Base-by-base conservation (phyloP, 2,797 vertebrate species). In the Microchirus variegatus region DNA sequence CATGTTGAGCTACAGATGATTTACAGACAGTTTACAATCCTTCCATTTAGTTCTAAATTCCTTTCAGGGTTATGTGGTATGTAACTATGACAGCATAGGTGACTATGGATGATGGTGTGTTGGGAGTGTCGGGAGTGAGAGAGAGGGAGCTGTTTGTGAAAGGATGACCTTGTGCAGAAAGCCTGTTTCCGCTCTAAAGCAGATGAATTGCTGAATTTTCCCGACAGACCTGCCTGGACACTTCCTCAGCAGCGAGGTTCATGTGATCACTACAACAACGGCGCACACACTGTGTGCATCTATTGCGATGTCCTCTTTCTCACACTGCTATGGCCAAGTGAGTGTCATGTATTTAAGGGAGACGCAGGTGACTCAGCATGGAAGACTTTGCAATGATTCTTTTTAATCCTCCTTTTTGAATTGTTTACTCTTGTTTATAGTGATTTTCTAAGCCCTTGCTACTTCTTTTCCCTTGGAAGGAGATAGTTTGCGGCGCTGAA, bases 81-180 rank as follows among this genome's bases (percentile, higher is more conserved):
- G 41, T 63, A 22, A 38, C 46, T 59, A 53, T 64, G 41, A 46
- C 31, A 10, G n/a, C 43, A 7, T 2, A 63, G 56, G 58, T 65
- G 59, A 60, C 45, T 3, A 19, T 16, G 31, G 43, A 18, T 12
- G 49, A 46, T 16, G 38, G 9, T 48, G 19, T 40, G 36, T 54
- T 46, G 53, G 60, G 59, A 62, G 38, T 53, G 44, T 60, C 54
- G 9, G 38, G 40, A 54, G 70, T 37, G 31, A 47, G 54, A 53
- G 67, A 53, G 65, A 19, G 53, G 18, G 57, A 46, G 42, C 47
- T 81, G 82, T 84, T 88, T 89, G 81, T 77, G 48, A 70, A 80
- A 64, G 53, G 85, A 87, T 67, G 87, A 81, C 90, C 90, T 91
- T 90, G 89, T 75, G 76, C 77, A 53, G 77, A 87, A 78, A 81